phyloP scores from a whole-genome alignment of 2,797 vertebrate species.

The Fistularia commersonii region DNA sequence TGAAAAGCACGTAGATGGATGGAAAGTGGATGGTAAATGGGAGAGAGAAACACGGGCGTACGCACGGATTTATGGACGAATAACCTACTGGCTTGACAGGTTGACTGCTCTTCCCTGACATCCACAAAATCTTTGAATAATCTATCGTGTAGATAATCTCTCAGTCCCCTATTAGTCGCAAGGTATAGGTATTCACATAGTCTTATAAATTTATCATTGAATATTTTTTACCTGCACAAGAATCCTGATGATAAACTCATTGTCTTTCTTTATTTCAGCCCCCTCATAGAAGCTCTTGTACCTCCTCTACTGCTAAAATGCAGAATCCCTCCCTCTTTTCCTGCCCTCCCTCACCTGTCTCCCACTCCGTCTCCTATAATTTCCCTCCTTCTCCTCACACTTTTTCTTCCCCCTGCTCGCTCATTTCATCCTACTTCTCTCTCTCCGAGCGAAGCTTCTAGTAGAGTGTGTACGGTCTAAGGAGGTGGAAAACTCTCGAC shows the following conservation, averaged over 20 bases:
- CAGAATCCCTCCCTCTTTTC: conserved; percentile 42
- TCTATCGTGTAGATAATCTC: conserved; percentile 22
- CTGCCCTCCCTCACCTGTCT: conserved; percentile 31
- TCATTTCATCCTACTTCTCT: conserved; percentile 21
- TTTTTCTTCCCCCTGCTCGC: conserved; percentile 11
- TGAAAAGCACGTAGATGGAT: conserved; percentile 11
- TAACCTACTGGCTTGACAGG: conserved; percentile 22
- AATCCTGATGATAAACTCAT: conserved; percentile 27
- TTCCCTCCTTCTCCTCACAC: conserved; percentile 8
- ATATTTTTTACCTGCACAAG: conserved; percentile 45
- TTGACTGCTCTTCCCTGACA: conserved; percentile 23
- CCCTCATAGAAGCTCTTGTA: conserved; percentile 49
- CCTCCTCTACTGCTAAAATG: conserved; percentile 56
- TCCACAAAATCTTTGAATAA: conserved; percentile 17
- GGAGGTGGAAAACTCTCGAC: conserved; percentile 43
- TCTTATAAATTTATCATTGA: conserved; percentile 6
- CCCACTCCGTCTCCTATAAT: conserved; percentile 12
- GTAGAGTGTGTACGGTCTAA: conserved; percentile 39
- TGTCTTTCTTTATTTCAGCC: conserved; percentile 27
- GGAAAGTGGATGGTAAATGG: conserved; percentile 3
- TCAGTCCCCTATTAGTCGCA: conserved; percentile 2
- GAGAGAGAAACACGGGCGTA: conserved; percentile 3
- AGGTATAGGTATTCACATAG: conserved; percentile 2
- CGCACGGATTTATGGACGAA: conserved; percentile 13
- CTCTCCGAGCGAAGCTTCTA: conserved; percentile 52